These are phyloP conservation scores for human (Homo sapiens) DNA, from an alignment of 2,113 vertebrate species.

Conservation along the genomic window DNA sequence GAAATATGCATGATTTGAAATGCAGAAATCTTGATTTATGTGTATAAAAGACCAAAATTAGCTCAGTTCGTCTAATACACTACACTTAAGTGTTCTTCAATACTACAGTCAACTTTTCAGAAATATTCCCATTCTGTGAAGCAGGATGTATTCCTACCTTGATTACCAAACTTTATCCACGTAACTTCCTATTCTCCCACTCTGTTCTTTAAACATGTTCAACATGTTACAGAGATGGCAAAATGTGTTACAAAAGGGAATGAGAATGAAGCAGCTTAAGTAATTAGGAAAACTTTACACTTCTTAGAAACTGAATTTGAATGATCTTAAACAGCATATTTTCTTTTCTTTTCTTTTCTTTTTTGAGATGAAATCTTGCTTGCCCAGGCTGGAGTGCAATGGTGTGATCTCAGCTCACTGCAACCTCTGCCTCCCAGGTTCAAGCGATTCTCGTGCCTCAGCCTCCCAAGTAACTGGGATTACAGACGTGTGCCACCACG, in stretches of 20 bases:
- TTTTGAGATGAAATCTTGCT: too few species aligned
- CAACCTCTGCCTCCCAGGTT: too few species aligned
- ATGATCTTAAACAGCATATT: background rate
- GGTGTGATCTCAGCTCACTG: too few species aligned
- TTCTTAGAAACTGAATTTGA: background rate
- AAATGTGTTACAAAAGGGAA: background rate
- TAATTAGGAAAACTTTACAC: background rate
- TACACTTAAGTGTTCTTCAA: background rate
- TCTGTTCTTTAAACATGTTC: background rate
- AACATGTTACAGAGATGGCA: background rate
- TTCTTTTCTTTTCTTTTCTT: too few species aligned
- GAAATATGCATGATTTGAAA: background rate
- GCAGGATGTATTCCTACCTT: background rate
- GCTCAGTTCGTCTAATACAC: background rate
- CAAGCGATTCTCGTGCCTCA: too few species aligned
- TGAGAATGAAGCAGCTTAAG: background rate
- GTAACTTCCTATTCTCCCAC: background rate
- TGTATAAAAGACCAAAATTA: background rate
- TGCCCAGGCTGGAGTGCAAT: too few species aligned
- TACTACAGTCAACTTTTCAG: background rate
- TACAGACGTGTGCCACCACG: too few species aligned
- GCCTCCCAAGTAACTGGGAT: too few species aligned
- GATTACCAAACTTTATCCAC: background rate
- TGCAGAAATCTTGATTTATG: background rate
- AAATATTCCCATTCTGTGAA: background rate